Evolutionary conservation across 2,113 vertebrate species (phyloP).

Genomic region (Callipepla squamata): DNA sequence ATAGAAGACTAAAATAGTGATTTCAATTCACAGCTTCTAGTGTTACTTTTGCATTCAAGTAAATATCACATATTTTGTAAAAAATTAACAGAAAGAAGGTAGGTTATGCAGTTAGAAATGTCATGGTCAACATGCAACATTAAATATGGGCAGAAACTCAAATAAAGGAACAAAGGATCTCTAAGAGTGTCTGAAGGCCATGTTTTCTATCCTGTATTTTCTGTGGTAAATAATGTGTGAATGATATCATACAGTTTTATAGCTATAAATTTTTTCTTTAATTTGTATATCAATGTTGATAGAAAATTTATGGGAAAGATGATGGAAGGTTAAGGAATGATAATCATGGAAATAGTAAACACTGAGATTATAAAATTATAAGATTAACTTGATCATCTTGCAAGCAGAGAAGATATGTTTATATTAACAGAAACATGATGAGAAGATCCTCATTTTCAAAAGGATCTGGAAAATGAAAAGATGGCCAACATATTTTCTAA

Average conservation of each 20-base stretch:
- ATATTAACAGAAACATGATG: background rate
- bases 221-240: background rate
- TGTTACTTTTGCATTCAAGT: background rate
- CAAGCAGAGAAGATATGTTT: background rate
- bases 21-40: background rate
- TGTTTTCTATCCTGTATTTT: background rate
- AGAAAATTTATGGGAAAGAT: background rate
- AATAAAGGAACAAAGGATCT: background rate
- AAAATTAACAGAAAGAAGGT: background rate
- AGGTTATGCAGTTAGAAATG: background rate
- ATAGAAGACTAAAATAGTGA: background rate
- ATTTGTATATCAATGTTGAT: background rate
- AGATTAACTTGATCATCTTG: background rate
- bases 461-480: background rate
- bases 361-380: rapidly evolving
- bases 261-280: background rate
- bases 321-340: background rate
- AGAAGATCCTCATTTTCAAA: background rate
- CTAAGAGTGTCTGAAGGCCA: background rate
- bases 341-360: background rate
- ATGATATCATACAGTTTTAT: background rate
- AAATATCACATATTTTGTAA: background rate
- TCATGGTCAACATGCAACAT: background rate
- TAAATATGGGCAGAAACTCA: background rate
- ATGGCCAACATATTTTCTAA: background rate